A percentile compares a stretch with the other conserved stretches of the same genome.
Conservation (phyloP, 2,888 invertebrate species). For the Anoplius nigerrimus region DNA sequence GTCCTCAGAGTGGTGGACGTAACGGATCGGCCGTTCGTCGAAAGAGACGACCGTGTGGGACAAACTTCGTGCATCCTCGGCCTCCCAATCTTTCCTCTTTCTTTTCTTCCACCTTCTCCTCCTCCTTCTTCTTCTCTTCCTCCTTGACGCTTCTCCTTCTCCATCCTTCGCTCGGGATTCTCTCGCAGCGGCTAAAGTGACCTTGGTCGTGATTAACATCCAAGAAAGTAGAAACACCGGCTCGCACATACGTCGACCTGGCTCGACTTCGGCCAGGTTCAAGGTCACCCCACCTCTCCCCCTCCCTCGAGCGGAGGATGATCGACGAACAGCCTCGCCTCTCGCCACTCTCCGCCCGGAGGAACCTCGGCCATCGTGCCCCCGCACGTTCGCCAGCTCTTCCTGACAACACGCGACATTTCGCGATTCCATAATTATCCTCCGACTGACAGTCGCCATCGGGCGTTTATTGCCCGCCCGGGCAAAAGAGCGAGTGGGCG, state of each 20-base stretch:
- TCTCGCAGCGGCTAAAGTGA: slow-evolving; percentile 46
- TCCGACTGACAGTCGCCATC: not conserved
- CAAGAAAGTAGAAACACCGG: slow-evolving; percentile 61
- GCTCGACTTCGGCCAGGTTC: slow-evolving; percentile 59
- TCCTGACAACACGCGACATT: not conserved
- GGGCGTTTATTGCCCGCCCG: not conserved
- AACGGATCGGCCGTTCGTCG: slow-evolving; percentile 51
- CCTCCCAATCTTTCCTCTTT: slow-evolving; percentile 17
- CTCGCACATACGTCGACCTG: slow-evolving; percentile 54
- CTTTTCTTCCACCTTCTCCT: not conserved
- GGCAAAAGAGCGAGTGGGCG: too few relatives aligned
- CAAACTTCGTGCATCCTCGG: slow-evolving; percentile 36
- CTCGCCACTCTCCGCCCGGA: too few relatives aligned
- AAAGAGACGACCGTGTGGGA: slow-evolving; percentile 34
- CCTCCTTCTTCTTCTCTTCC: not conserved
- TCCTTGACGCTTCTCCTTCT: slow-evolving; percentile 27
- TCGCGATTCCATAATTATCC: not conserved
- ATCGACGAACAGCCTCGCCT: slow-evolving; percentile 32
- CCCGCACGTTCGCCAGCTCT: not conserved
- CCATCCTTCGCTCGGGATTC: slow-evolving; percentile 20
- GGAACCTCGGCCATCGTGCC: too few relatives aligned
- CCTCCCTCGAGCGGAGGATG: slow-evolving; percentile 25
- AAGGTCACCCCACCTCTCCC: slow-evolving; percentile 53
- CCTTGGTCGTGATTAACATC: slow-evolving; percentile 69
- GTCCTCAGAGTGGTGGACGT: slow-evolving; percentile 52